Evolutionary conservation across 2,888 invertebrate species (phyloP), one percentile per base, ranked within the genome.

Genomic region (Leuctra nigra): DNA sequence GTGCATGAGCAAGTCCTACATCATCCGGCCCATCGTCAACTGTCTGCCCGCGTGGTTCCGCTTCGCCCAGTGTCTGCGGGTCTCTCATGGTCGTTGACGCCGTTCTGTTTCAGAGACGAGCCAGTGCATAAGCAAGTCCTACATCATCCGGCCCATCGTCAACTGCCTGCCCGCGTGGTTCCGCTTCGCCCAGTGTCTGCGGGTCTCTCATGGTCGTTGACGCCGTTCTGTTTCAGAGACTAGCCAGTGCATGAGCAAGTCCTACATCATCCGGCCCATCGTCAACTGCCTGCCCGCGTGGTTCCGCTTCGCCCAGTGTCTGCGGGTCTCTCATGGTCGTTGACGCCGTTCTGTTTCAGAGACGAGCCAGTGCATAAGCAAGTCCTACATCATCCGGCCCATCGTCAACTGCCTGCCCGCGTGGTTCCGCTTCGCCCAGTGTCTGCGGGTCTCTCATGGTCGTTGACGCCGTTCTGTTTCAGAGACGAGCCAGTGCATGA

Each of bases 391-490:
- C 48, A 78, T 91, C 25, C 80, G 95, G 3, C 87, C 94, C 0
- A 73, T 96, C 9, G 88, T 98, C 33, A 88, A 89, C 66, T 88
- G 94, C 65, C 75, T 99, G 22, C 99, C 99, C 0, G 97, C 98
- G 0, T 97, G 96, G 94, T 92, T 94, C 63, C 86, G 99, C 25
- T 98, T 99, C 75, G 93, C 95, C 54, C 98, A 99, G 72, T 99
- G 98, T 66, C 73, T 99, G 55, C 80, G 98, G n/a, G n/a, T n/a
- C n/a, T n/a, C n/a, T n/a, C n/a, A n/a, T n/a, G n/a, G n/a, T n/a
- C n/a, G n/a, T n/a, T n/a, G n/a, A n/a, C n/a, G n/a, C n/a, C n/a
- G n/a, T n/a, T n/a, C n/a, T n/a, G n/a, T n/a, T n/a, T n/a, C 64
- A 70, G 81, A 82, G 66, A 76, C 80, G 0, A 81, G 80, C 56